Evolutionary conservation across 2,797 vertebrate species (phyloP).

Genomic region (Trachops cirrhosus): DNA sequence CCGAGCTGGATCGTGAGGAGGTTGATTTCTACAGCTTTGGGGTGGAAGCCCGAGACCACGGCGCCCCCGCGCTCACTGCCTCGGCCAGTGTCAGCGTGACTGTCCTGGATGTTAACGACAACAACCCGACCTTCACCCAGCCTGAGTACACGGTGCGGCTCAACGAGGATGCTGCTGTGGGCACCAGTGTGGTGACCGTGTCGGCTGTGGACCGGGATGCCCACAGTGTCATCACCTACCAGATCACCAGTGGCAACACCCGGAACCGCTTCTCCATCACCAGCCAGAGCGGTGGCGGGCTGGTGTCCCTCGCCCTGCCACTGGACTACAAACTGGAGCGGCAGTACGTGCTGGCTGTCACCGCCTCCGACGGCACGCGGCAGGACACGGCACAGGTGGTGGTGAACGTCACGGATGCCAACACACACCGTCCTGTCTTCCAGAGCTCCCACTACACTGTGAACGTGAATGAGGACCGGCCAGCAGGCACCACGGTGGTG

Average conservation of each 20-base stretch:
- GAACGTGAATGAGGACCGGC: slow-evolving; percentile 93
- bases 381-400: slow-evolving; percentile 91
- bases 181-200: slow-evolving; percentile 94
- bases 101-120: slow-evolving; percentile 95
- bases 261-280: slow-evolving; percentile 98
- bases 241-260: slow-evolving; percentile 96
- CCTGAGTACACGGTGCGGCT: slow-evolving; percentile 91
- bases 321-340: slow-evolving; percentile 97
- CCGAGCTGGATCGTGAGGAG: slow-evolving; percentile 92
- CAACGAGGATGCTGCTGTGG: slow-evolving; percentile 94
- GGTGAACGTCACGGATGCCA: slow-evolving; percentile 96
- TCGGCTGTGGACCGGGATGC: slow-evolving; percentile 94
- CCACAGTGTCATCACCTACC: slow-evolving; percentile 96
- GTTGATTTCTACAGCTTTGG: slow-evolving; percentile 94
- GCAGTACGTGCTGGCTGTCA: slow-evolving; percentile 92
- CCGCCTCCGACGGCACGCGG: slow-evolving; percentile 92
- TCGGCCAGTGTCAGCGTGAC: slow-evolving; percentile 94
- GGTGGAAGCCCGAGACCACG: slow-evolving; percentile 94
- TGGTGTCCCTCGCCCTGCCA: slow-evolving; percentile 93
- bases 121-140: slow-evolving; percentile 95
- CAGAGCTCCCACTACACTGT: slow-evolving; percentile 98
- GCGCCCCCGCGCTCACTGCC: slow-evolving; percentile 90
- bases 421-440: slow-evolving; percentile 96
- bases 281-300: slow-evolving; percentile 93
- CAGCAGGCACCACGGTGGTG: slow-evolving; percentile 92